Evolutionary conservation across 2,888 invertebrate genomes (phyloP), one percentile per base, ranked within the genome.

Genomic region (Netelia fuscicornis): DNA sequence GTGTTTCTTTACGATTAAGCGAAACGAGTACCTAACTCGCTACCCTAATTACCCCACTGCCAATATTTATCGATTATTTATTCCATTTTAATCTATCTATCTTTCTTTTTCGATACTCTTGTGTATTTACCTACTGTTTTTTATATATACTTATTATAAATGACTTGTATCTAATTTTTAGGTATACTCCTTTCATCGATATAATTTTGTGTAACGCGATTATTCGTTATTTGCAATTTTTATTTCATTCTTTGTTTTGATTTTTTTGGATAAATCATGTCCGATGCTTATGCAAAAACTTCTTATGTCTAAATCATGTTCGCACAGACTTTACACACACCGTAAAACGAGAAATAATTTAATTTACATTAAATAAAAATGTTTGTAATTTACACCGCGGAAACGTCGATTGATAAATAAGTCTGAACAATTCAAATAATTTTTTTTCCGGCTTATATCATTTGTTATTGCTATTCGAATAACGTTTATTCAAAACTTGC

Each of bases 51-150:
- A 85, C 60, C 82, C 58, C 83, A 89, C 84, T 86, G 87, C 87
- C 87, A 86, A 90, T 91, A 91, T 90, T 89, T 90, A 90, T 88
- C 85, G 78, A 44, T 86, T 91, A 91, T 91, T 90, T 91, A 91
- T 91, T 90, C 85, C 56, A 62, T 17, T 68, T 37, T 65, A 30
- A 30, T 72, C 68, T 54, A 58, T 74, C 65, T 74, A 37, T 74
- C 62, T 78, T 5, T 30, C 30, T 3, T 30, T 30, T 30, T 30
- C 30, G 5, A 30, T 30, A 30, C 30, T 30, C 6, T 30, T 30
- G 30, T 72, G 67, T 84, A 84, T 81, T 77, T 77, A 78, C 64
- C 37, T 70, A 30, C 52, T 77, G 60, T 56, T 54, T 71, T 56
- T 71, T 17, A 20, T 71, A 70, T 48, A 17, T 62, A 44, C 65